These are phyloP conservation scores for Asbolus verrucosus DNA, from an alignment of 1,140 invertebrate genomes.

Conservation along the genomic window DNA sequence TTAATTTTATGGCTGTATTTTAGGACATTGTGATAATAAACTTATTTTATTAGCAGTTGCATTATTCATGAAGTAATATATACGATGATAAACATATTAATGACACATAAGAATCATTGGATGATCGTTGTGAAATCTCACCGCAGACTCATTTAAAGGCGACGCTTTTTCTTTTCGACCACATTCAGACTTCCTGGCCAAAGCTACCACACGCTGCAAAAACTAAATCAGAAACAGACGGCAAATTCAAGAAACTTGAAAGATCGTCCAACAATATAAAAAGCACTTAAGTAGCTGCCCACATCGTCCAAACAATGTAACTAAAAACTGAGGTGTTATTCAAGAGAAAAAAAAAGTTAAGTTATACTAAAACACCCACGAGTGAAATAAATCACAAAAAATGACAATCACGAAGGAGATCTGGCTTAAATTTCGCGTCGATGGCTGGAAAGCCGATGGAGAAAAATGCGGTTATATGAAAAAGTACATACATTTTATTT, in stretches of 20 bases:
- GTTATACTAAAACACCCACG: no score
- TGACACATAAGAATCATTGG: conserved; percentile 35
- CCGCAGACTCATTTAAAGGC: conserved; percentile 13
- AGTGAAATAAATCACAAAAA: no score
- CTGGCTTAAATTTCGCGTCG: background rate
- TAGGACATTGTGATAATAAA: conserved; percentile 57
- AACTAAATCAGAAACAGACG: conserved; percentile 38
- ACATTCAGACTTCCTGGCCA: background rate
- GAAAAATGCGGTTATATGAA: conserved; percentile 17
- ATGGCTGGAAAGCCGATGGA: conserved; percentile 24
- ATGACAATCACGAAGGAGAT: no score
- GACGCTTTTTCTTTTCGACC: background rate
- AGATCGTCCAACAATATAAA: no score
- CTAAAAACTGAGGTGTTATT: no score
- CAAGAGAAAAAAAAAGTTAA: no score
- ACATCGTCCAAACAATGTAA: no score
- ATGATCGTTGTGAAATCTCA: conserved; percentile 16
- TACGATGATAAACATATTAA: conserved; percentile 37
- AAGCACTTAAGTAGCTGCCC: no score
- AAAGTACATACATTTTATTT: conserved; percentile 22
- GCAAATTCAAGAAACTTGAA: no score
- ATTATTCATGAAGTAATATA: conserved; percentile 47
- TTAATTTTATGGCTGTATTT: conserved; percentile 57
- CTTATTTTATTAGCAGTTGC: conserved; percentile 52
- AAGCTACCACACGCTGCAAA: no score